Base-by-base conservation (phyloP, 2,797 vertebrate genomes). In the Bufotes viridis region DNA sequence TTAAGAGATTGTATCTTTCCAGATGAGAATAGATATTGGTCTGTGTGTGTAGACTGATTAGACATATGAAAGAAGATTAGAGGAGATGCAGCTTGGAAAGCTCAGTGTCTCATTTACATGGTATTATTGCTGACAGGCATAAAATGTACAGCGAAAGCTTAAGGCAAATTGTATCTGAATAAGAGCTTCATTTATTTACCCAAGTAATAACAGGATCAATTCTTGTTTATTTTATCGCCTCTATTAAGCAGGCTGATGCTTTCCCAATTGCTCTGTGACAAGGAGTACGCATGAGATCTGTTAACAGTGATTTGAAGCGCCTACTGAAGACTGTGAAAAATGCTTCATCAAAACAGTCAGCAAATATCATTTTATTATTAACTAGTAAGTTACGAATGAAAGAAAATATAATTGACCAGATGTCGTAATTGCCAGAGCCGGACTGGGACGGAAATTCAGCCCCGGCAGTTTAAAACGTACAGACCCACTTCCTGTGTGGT, bases 1-100 rank as follows among this genome's bases (percentile, higher is more conserved):
- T 96, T 95, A 95, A 96, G 96, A 98, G 97, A 99, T 98, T 95
- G 95, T 98, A 99, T 99, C 98, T 96, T 95, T 95, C 94, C 93
- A 96, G 97, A 98, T 98, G 96, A 97, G 99, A 98, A 98, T 95
- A 99, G 97, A 98, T 99, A 98, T 97, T 97, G 97, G 95, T 95
- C 96, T 96, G 94, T 95, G 96, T 96, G 95, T 95, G 96, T 96
- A 94, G 95, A 94, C 95, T 97, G 96, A 98, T 98, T 98, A 98
- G 96, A 97, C 97, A 97, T 97, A 97, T 95, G 96, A 96, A 93
- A 95, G 94, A 94, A 97, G 97, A 98, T 99, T 98, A 98, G 93
- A 91, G 29, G 82, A 93, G 95, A 94, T 93, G 94, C 92, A 88
- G 94, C 93, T 85, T 84, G 29, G 90, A 92, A 93, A 93, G 93